Conservation (phyloP, 2,888 invertebrate species). For the Lasioglossum marginatum region DNA sequence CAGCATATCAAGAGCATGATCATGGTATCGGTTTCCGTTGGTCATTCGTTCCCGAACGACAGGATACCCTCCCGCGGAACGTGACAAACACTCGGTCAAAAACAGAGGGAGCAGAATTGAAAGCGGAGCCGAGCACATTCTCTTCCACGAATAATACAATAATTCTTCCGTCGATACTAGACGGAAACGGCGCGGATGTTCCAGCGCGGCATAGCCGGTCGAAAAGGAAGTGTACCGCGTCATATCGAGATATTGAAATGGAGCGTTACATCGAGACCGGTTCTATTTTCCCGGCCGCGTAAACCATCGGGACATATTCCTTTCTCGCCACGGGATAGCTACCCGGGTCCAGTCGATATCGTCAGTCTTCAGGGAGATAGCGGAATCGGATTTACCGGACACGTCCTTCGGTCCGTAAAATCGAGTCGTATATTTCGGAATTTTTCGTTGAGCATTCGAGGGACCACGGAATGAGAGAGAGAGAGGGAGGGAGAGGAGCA, state of each 20-base stretch:
- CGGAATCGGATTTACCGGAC: slow-evolving; percentile 68
- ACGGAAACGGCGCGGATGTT: slow-evolving; percentile 33
- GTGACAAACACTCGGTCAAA: slow-evolving; percentile 20
- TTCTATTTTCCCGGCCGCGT: slow-evolving; percentile 59
- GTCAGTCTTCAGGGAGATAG: slow-evolving; percentile 60
- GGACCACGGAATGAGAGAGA: neutral
- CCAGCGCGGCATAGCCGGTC: neutral
- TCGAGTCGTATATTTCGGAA: slow-evolving; percentile 70
- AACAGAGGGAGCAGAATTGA: slow-evolving; percentile 13
- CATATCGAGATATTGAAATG: slow-evolving; percentile 61
- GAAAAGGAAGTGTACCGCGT: slow-evolving; percentile 39
- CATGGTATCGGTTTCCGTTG: slow-evolving; percentile 34
- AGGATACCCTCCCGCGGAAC: neutral
- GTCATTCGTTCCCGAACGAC: slow-evolving; percentile 20
- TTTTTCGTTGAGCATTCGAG: slow-evolving; percentile 53
- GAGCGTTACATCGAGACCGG: slow-evolving; percentile 57
- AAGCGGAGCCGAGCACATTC: slow-evolving; percentile 9
- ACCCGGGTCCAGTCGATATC: slow-evolving; percentile 61
- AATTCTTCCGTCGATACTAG: slow-evolving; percentile 41
- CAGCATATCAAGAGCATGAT: slow-evolving; percentile 26
- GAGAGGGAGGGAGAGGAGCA: neutral
- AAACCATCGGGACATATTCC: slow-evolving; percentile 60
- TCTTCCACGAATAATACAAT: slow-evolving; percentile 50
- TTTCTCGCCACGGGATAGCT: slow-evolving; percentile 57
- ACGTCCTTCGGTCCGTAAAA: slow-evolving; percentile 67